Conservation (phyloP, 2,888 invertebrate species). For the Galerucella calmariensis region DNA sequence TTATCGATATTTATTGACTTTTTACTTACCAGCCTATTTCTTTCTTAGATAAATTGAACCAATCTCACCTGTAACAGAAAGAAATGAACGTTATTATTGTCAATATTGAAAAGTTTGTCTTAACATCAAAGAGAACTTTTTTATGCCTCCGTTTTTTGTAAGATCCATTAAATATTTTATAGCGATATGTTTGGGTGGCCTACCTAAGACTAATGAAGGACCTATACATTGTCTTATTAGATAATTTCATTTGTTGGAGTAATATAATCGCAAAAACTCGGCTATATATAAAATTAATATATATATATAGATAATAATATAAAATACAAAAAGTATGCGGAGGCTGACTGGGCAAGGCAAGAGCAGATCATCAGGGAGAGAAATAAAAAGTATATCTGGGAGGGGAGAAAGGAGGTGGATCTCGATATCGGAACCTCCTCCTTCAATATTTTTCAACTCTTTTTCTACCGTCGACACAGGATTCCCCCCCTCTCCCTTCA, state of each 20-base stretch:
- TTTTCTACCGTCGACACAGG: slow-evolving; percentile 49
- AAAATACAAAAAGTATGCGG: slow-evolving; percentile 53
- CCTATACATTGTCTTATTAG: neutral
- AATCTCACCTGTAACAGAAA: neutral
- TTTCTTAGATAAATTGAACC: neutral
- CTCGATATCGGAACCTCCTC: slow-evolving; percentile 61
- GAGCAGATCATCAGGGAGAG: slow-evolving; percentile 46
- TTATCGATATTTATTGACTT: neutral
- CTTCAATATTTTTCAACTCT: slow-evolving; percentile 57
- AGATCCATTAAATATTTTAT: too few relatives aligned
- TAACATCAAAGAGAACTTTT: too few relatives aligned
- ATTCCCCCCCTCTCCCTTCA: slow-evolving; percentile 39
- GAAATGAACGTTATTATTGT: neutral
- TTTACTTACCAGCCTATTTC: neutral
- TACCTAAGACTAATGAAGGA: neutral
- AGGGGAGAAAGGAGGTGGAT: slow-evolving; percentile 60
- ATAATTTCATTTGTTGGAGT: neutral
- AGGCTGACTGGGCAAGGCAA: slow-evolving; percentile 51
- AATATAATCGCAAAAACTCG: slow-evolving; percentile 31
- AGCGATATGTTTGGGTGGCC: too few relatives aligned
- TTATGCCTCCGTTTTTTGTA: too few relatives aligned
- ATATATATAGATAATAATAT: slow-evolving; percentile 29
- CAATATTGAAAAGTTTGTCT: neutral
- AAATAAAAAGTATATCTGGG: slow-evolving; percentile 51
- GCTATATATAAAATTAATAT: slow-evolving; percentile 11